Base-by-base conservation (phyloP, 37 sponge, comb jelly and placozoan genomes). In the Dysidea cf. avara region DNA sequence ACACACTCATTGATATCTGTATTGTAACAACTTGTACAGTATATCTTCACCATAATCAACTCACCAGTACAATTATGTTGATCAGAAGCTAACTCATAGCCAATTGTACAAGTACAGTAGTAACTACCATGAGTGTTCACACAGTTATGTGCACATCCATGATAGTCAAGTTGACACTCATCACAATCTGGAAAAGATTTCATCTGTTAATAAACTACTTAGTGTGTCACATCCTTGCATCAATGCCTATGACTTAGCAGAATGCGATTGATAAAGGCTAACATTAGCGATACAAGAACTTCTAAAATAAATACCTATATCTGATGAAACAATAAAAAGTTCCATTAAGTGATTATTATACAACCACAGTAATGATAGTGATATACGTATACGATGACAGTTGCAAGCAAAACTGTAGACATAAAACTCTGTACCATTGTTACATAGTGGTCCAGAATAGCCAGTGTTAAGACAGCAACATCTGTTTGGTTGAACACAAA, bases 131-230 rank as follows among this genome's bases (percentile, higher is more conserved):
- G 6, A 3, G 51, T 38, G 51, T 68, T 47, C 9, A 14, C 29
- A 47, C 69, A 68, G 38, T 9, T 5, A 18, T 68, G 69, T 17
- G 3, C 48, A 68, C 69, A 68, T 25, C 69, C 69, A 48, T 34
- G 51, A 39, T 17, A 48, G 29, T 39, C 20, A 39, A 24, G 24
- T 48, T 9, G 48, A 39, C 69, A 68, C 48, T 68, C 69, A 30
- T 36, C 25, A 47, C 25, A 34, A 37, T 68, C 51, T 48, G 26
- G 7, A 50, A 50, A 22, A 28, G 38, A 64, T 64, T 20, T 18
- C 35, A 39, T 28, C 12, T 17, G 28, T 11, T 29, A 7, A 58
- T 7, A 7, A 7, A 17, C 60, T 14, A 29, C 12, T 31, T 18
- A 26, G 11, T 58, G 18, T 29, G 12, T 58, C 28, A 58, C 12